These are phyloP conservation scores for Podarcis raffonei DNA, from an alignment of 2,113 vertebrate species.

Conservation along the genomic window DNA sequence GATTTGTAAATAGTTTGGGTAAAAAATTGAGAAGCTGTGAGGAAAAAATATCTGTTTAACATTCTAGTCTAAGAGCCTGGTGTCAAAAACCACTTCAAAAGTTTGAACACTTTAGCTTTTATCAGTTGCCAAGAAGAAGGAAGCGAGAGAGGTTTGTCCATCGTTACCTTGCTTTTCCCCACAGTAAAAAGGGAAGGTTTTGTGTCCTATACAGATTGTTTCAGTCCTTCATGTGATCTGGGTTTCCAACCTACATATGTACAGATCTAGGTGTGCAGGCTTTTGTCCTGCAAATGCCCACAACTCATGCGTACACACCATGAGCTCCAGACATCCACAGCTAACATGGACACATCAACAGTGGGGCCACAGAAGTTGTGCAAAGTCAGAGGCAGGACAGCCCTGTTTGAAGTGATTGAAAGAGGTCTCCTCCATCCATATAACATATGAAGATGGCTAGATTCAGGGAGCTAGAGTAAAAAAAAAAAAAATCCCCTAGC, in stretches of 20 bases:
- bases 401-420: no score
- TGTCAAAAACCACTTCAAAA: slow-evolving; percentile 32
- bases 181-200: not conserved
- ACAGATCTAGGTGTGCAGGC: not conserved
- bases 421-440: no score
- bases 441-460: no score
- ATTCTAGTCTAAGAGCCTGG: not conserved
- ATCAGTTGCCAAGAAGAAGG: not conserved
- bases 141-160: not conserved
- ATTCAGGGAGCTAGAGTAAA: no score
- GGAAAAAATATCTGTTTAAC: slow-evolving; percentile 4
- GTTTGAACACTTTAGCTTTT: not conserved
- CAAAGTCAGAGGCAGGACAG: no score
- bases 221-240: not conserved
- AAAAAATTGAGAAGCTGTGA: slow-evolving; percentile 44
- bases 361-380: no score
- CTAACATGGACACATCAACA: no score
- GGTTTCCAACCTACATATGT: no score
- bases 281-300: no score
- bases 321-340: no score
- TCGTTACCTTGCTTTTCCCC: not conserved
- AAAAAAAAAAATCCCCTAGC: no score
- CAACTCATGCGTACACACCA: no score
- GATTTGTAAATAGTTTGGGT: slow-evolving; percentile 51
- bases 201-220: not conserved